Conservation (phyloP, 2,888 invertebrate species). For the Sialis lutaria region DNA sequence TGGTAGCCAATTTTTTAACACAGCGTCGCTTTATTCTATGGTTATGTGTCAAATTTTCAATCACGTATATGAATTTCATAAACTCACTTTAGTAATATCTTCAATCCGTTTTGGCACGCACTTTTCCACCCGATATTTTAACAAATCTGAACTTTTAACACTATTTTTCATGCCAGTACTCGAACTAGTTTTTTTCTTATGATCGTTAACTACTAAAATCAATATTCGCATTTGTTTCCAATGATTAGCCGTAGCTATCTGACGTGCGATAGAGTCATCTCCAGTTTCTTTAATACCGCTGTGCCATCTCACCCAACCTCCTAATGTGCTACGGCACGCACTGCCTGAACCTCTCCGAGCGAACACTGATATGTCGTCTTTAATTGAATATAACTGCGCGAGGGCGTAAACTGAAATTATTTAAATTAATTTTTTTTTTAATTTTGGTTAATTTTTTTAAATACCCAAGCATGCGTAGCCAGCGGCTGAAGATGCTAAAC, state of each 20-base stretch:
- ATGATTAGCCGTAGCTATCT: slow-evolving; percentile 52
- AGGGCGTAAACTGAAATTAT: slow-evolving; percentile 45
- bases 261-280: slow-evolving; percentile 57
- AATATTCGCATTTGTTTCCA: slow-evolving; percentile 87
- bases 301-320: slow-evolving; percentile 77
- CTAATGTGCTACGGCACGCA: slow-evolving; percentile 86
- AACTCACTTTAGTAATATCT: slow-evolving; percentile 34
- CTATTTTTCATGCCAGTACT: slow-evolving; percentile 77
- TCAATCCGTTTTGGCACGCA: slow-evolving; percentile 56
- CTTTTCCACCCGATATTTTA: slow-evolving; percentile 52
- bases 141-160: slow-evolving; percentile 63
- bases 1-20: too few relatives aligned
- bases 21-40: too few relatives aligned
- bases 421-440: background rate
- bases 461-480: slow-evolving; percentile 84
- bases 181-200: slow-evolving; percentile 68
- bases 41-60: too few relatives aligned
- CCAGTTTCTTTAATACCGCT: slow-evolving; percentile 48
- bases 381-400: slow-evolving; percentile 54
- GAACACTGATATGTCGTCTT: slow-evolving; percentile 54
- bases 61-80: too few relatives aligned
- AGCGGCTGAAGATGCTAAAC: slow-evolving; percentile 94
- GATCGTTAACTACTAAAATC: slow-evolving; percentile 74
- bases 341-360: slow-evolving; percentile 87
- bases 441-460: background rate